phyloP scores from a whole-genome alignment of 2,113 vertebrate species.

The Xerus inauris region DNA sequence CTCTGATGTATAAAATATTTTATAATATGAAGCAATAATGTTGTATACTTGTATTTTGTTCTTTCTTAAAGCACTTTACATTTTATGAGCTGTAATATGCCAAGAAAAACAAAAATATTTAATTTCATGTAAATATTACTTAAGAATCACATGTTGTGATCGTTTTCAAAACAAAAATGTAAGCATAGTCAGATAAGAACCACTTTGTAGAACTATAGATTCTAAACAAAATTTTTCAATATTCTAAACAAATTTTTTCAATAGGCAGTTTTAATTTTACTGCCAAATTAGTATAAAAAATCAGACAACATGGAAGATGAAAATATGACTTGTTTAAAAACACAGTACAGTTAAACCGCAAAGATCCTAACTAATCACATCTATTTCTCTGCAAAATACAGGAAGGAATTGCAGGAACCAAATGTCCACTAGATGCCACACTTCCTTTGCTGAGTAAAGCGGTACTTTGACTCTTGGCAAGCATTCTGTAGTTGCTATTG shows the following conservation, averaged over 20 bases:
- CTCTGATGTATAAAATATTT: not conserved
- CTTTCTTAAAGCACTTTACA: not conserved
- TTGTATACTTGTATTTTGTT: not conserved
- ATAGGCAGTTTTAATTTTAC: slow-evolving; percentile 17
- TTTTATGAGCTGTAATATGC: slow-evolving; percentile 44
- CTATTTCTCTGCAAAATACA: not conserved
- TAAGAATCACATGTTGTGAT: not conserved
- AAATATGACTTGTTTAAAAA: slow-evolving; percentile 15
- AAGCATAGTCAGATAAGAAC: not conserved
- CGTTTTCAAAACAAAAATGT: slow-evolving; percentile 52
- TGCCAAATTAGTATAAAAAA: not conserved
- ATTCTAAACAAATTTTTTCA: not conserved
- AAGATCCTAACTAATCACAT: not conserved
- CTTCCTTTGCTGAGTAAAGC: slow-evolving; percentile 86
- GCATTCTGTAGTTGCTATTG: rapidly evolving
- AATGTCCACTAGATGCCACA: slow-evolving; percentile 92
- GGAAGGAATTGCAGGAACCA: slow-evolving; percentile 60
- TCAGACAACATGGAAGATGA: not conserved
- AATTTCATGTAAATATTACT: slow-evolving; percentile 1
- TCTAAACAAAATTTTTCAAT: not conserved
- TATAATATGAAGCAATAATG: not conserved
- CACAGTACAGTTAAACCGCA: not conserved
- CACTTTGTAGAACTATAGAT: not conserved
- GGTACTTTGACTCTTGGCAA: rapidly evolving
- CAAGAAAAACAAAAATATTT: slow-evolving; percentile 19